A percentile compares a stretch with the other conserved stretches of the same genome.
Evolutionary conservation across 2,888 invertebrate genomes (phyloP).

Genomic region (Ectemnius continuus): DNA sequence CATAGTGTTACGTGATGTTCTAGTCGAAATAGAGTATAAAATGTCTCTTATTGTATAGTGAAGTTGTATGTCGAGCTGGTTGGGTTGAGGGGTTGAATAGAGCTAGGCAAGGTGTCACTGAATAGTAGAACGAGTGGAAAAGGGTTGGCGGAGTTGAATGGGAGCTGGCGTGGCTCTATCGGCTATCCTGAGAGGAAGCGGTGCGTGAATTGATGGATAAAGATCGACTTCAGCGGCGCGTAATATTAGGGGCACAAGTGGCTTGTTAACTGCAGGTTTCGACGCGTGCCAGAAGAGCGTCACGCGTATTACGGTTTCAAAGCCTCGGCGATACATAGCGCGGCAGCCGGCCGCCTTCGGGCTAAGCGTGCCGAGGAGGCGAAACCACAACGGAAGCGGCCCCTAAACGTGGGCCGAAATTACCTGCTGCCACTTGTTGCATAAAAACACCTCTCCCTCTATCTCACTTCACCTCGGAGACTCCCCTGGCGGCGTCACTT

Average conservation of each 20-base stretch:
- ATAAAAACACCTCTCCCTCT: background rate
- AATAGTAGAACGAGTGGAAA: background rate
- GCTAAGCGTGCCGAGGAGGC: slow-evolving; percentile 9
- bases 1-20: too few species aligned
- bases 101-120: background rate
- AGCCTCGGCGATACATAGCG: slow-evolving; percentile 30
- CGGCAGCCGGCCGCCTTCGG: slow-evolving; percentile 20
- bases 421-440: too few species aligned
- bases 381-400: slow-evolving; percentile 23
- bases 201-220: slow-evolving; percentile 39
- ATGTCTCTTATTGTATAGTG: too few species aligned
- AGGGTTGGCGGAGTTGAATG: background rate
- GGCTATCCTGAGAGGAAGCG: slow-evolving; percentile 3
- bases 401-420: background rate
- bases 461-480: background rate
- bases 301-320: slow-evolving; percentile 52
- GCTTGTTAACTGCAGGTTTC: slow-evolving; percentile 56
- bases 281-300: slow-evolving; percentile 57
- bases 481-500: background rate
- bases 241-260: slow-evolving; percentile 49
- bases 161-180: background rate
- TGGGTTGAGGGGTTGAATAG: too few species aligned
- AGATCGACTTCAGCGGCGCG: slow-evolving; percentile 38
- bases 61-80: too few species aligned
- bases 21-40: too few species aligned